These are phyloP conservation scores for Apamea crenata DNA, from an alignment of 2,888 invertebrate genomes.

Conservation along the genomic window DNA sequence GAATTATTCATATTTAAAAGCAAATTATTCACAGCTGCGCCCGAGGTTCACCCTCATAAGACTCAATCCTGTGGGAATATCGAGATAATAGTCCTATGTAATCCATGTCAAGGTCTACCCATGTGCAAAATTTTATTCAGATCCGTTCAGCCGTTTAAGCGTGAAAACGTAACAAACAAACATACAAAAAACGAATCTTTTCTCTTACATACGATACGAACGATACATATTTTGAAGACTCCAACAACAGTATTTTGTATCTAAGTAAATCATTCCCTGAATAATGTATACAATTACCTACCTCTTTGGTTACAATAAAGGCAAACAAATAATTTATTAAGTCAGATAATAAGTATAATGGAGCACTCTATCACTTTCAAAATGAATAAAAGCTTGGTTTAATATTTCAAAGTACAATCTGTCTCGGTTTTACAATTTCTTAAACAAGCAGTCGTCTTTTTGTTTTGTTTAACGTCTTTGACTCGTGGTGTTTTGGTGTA, in stretches of 20 bases:
- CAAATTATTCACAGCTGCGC: background rate
- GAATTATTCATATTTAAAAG: slow-evolving; percentile 2
- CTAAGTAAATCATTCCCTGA: slow-evolving; percentile 13
- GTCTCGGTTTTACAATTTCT: slow-evolving; percentile 49
- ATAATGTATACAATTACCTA: background rate
- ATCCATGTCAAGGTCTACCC: no score
- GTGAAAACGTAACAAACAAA: no score
- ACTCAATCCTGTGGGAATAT: background rate
- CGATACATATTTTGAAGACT: no score
- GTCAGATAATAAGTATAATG: slow-evolving; percentile 47
- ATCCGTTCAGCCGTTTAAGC: no score
- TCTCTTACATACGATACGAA: no score
- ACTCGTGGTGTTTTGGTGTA: background rate
- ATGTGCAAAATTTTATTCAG: no score
- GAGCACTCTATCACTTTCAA: slow-evolving; percentile 48
- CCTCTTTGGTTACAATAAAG: slow-evolving; percentile 33
- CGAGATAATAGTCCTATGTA: background rate
- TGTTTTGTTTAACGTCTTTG: slow-evolving; percentile 15
- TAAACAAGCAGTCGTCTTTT: slow-evolving; percentile 12
- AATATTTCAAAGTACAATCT: slow-evolving; percentile 33
- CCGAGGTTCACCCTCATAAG: background rate
- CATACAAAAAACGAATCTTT: no score
- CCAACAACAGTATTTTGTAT: slow-evolving; percentile 3
- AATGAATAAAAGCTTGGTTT: slow-evolving; percentile 50
- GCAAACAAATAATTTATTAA: slow-evolving; percentile 44